Evolutionary conservation across 1,140 invertebrate species (phyloP).

Genomic region (Bombus picipes): DNA sequence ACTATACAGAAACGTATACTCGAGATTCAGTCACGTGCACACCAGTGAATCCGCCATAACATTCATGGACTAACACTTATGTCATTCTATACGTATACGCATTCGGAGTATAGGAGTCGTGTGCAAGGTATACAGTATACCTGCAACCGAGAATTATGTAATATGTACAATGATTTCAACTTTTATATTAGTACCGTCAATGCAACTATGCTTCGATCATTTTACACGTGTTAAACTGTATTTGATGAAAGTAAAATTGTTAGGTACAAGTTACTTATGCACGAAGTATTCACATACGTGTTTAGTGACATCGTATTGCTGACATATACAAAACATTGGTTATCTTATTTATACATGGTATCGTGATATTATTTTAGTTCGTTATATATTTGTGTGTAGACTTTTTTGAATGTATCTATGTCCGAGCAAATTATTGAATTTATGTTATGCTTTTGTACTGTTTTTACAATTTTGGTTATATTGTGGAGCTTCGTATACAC

Average conservation of each 20-base stretch:
- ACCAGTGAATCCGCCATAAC: not conserved
- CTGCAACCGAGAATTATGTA: conserved; percentile 12
- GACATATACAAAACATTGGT: not conserved
- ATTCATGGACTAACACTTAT: not conserved
- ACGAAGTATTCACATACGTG: no score
- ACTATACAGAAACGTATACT: not conserved
- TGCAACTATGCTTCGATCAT: not conserved
- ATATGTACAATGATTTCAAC: not conserved
- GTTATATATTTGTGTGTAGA: not conserved
- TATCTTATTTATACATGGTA: not conserved
- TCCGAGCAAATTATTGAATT: not conserved
- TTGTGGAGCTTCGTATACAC: no score
- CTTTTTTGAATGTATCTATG: not conserved
- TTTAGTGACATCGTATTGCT: no score
- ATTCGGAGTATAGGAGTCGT: not conserved
- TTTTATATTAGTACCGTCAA: not conserved
- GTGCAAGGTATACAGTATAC: not conserved
- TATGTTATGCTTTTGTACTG: not conserved
- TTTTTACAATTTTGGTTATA: not conserved
- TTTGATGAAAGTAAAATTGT: not conserved
- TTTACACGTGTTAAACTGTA: not conserved
- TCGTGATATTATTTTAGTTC: not conserved
- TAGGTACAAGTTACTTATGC: not conserved
- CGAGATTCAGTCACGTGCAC: conserved; percentile 22
- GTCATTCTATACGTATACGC: not conserved